phyloP scores from a whole-genome alignment of 2,113 vertebrate genomes.

The Ciconia stormi region DNA sequence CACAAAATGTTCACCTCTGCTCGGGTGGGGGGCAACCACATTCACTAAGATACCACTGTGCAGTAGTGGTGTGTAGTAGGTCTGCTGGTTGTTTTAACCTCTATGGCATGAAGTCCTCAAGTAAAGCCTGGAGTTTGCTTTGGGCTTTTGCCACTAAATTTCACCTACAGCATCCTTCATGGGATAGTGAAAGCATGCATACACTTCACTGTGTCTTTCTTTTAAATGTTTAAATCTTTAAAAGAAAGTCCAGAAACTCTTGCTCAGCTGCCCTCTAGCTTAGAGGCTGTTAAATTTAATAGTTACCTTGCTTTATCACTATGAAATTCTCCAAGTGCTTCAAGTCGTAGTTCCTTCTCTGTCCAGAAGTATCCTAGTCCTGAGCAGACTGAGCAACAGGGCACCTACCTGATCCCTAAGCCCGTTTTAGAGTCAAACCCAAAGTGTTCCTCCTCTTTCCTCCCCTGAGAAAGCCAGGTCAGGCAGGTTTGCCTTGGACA shows the following conservation, averaged over 20 bases:
- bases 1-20: background rate
- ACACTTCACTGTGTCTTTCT: background rate
- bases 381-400: background rate
- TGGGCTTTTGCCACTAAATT: background rate
- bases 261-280: background rate
- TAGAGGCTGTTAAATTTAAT: background rate
- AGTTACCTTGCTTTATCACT: background rate
- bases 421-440: background rate
- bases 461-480: background rate
- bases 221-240: background rate
- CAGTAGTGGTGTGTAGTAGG: background rate
- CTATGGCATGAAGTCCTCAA: background rate
- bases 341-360: background rate
- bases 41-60: background rate
- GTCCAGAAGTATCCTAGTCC: background rate
- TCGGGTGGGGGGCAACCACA: background rate
- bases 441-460: background rate
- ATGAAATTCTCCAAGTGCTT: background rate
- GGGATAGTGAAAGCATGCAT: background rate
- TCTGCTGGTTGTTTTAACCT: background rate
- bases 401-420: background rate
- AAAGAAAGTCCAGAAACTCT: background rate
- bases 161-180: background rate
- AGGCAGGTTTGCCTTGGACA: background rate
- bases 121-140: background rate